Evolutionary conservation across 2,797 vertebrate species (phyloP), one percentile per base, ranked within the genome.

Genomic region (Sebastolobus alascanus): DNA sequence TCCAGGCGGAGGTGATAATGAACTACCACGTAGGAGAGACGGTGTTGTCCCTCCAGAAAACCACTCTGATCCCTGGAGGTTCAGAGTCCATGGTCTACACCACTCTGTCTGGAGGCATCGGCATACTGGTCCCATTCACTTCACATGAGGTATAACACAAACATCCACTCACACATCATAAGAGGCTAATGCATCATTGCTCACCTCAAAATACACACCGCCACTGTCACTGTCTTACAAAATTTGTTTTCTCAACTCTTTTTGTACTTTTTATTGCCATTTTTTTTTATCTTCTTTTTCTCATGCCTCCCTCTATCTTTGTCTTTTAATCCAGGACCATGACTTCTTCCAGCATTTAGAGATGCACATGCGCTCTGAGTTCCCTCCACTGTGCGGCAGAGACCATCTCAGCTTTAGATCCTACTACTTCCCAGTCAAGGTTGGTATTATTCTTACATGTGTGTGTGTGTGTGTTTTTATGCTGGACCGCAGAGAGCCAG

Each of bases 301-400:
- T 16, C 8, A 14, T 22, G 1, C 31, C 4, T 27, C 1, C 4
- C 27, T 6, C 3, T 37, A 2, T 37, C 25, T 61, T 13, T 54
- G 2, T 73, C 4, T 65, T 3, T 73, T 10, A 80, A 9, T 73
- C 54, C 87, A 99, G 98, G 98, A 99, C 83, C 99, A 99, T 0
- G 99, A 99, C 92, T 99, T 99, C 92, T 99, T 99, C 93, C 99
- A 99, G 87, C 99, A 99, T 1, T 95, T 99, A 66, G 99, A 99
- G 94, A 99, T 99, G 98, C 99, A 99, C 61, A 96, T 99, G 85
- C 95, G 99, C 16, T 99, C 99, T 0, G 98, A 99, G 92, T 99
- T 99, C 80, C 98, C 98, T 4, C 99, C 98, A 18, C 94, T 99
- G 59, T 99, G 99, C 66, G 99, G 99, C 4, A 93, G 99, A 80